A percentile compares a stretch with the other conserved stretches of the same genome.
Evolutionary conservation across 2,797 vertebrate species (phyloP).

Genomic region (Myotis pilosus): DNA sequence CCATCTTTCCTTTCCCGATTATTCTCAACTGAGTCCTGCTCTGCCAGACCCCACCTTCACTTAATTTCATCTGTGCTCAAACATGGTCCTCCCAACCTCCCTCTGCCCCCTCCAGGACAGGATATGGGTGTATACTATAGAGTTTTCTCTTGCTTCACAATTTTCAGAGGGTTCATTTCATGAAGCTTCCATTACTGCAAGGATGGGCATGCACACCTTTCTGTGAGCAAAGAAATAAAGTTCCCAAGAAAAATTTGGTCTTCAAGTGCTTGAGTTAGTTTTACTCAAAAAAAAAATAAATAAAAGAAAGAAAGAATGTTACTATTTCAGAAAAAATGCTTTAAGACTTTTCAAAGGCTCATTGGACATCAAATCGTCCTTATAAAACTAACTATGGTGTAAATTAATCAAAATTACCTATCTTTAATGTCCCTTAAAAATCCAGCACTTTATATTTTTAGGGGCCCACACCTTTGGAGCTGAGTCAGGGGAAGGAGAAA

Average conservation of each 20-base stretch:
- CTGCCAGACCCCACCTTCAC: neutral
- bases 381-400: conserved; percentile 16
- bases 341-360: conserved; percentile 70
- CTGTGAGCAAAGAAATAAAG: neutral
- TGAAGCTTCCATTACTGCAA: neutral
- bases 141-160: neutral
- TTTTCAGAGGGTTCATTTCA: neutral
- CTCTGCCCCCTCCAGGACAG: neutral
- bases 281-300: conserved; percentile 56
- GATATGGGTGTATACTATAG: neutral
- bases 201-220: neutral
- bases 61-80: neutral
- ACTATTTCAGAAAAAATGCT: conserved; percentile 13
- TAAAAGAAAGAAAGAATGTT: neutral
- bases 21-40: neutral
- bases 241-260: neutral
- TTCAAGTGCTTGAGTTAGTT: conserved; percentile 43
- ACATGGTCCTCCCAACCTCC: neutral
- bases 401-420: conserved; percentile 75
- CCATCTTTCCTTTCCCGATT: neutral
- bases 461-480: neutral
- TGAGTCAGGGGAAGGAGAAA: neutral
- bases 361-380: conserved; percentile 68
- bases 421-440: conserved; percentile 68
- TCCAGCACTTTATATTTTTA: conserved; percentile 21